A percentile compares a stretch with the other conserved stretches of the same genome.
Evolutionary conservation across 2,888 invertebrate species (phyloP).

Genomic region (Fragum sueziense): DNA sequence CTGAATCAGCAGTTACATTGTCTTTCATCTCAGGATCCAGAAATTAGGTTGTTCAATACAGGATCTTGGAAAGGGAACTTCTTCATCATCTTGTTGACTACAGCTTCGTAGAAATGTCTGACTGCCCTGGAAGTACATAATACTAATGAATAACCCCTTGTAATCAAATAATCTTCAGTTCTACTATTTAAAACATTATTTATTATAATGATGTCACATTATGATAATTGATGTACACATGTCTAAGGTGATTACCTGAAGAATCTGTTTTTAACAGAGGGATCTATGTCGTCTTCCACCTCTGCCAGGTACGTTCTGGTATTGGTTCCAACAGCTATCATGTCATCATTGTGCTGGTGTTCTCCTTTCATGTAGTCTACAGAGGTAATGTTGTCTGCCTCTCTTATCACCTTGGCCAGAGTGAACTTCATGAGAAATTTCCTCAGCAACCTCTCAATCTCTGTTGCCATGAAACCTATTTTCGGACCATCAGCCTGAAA

Average conservation of each 20-base stretch:
- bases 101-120: background rate
- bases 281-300: background rate
- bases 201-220: background rate
- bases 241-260: background rate
- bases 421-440: no score
- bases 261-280: background rate
- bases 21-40: no score
- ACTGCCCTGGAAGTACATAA: background rate
- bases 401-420: no score
- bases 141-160: background rate
- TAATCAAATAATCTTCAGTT: background rate
- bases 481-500: no score
- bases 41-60: no score
- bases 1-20: background rate
- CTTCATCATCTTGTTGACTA: background rate
- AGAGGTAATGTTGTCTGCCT: no score
- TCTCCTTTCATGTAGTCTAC: no score
- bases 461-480: no score
- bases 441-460: no score
- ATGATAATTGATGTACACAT: background rate
- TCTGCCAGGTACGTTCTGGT: no score
- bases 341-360: no score
- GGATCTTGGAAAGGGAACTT: constrained; percentile 9
- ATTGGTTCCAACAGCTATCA: no score
- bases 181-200: background rate